phyloP scores from a whole-genome alignment of 2,797 vertebrate species.

The Dicrostonyx torquatus region DNA sequence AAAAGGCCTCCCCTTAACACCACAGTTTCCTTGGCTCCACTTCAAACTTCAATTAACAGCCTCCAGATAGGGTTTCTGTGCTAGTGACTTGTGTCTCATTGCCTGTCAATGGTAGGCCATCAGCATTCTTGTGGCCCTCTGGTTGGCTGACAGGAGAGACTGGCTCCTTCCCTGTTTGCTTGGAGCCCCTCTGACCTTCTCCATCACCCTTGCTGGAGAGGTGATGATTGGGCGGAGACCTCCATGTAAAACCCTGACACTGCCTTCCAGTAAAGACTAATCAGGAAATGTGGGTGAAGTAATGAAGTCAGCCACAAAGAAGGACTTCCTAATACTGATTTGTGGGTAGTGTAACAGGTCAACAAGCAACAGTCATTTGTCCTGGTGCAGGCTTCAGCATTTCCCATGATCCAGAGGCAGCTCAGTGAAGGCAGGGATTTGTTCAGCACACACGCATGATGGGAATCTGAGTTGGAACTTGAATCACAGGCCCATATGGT shows the following conservation, averaged over 20 bases:
- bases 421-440: not conserved
- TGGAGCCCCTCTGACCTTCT: not conserved
- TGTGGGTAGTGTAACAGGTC: not conserved
- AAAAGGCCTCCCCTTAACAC: not conserved
- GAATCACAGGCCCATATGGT: not conserved
- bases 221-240: not conserved
- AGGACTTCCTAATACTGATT: not conserved
- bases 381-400: too few relatives aligned
- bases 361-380: rapidly evolving
- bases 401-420: not conserved
- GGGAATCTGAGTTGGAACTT: not conserved
- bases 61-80: not conserved
- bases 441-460: not conserved
- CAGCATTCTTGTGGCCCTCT: not conserved
- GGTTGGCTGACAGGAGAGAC: not conserved
- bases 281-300: not conserved
- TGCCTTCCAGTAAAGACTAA: not conserved
- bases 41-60: not conserved
- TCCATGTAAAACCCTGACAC: not conserved
- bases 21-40: not conserved
- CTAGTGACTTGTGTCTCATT: not conserved
- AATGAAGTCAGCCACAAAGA: not conserved
- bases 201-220: too few relatives aligned
- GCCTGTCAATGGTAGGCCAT: not conserved
- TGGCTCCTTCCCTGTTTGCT: not conserved